Evolutionary conservation across 1,140 invertebrate species (phyloP).

Genomic region (Drosophila arawakana): DNA sequence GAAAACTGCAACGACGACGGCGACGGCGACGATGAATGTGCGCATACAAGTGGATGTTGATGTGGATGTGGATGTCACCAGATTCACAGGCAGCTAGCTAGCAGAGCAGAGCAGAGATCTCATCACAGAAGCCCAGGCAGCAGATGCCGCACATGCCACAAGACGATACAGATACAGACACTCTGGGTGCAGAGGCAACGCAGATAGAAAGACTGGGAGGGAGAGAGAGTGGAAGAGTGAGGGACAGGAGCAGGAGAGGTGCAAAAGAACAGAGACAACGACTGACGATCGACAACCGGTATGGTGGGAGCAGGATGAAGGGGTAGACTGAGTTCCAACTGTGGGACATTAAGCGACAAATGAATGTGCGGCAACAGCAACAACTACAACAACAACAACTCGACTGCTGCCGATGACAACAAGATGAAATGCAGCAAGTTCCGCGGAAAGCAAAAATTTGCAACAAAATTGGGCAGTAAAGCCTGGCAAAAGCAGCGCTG

Average conservation of each 20-base stretch:
- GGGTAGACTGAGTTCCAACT: conserved; percentile 52
- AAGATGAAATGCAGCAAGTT: conserved; percentile 81
- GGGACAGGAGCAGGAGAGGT: conserved; percentile 15
- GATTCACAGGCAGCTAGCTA: conserved; percentile 51
- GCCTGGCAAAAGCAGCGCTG: conserved; percentile 51
- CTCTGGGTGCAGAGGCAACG: conserved; percentile 58
- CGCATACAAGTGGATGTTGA: conserved; percentile 62
- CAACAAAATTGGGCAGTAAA: conserved; percentile 82
- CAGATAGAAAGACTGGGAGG: not conserved
- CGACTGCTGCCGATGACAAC: conserved; percentile 58
- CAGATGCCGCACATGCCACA: conserved; percentile 81
- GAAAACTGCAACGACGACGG: conserved; percentile 41
- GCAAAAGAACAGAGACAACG: conserved; percentile 23
- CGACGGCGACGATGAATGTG: conserved; percentile 73
- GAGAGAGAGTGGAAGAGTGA: conserved; percentile 1
- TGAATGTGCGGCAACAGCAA: conserved; percentile 78
- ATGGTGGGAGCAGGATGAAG: conserved; percentile 7
- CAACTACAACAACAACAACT: conserved; percentile 58
- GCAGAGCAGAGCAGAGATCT: conserved; percentile 52
- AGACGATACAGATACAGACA: conserved; percentile 80
- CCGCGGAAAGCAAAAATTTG: conserved; percentile 80
- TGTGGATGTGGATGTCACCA: conserved; percentile 68
- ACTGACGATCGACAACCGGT: conserved; percentile 16
- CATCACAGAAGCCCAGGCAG: conserved; percentile 76
- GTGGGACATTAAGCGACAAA: conserved; percentile 81